Evolutionary conservation across 2,888 invertebrate genomes (phyloP).

Genomic region (Troides aeacus): DNA sequence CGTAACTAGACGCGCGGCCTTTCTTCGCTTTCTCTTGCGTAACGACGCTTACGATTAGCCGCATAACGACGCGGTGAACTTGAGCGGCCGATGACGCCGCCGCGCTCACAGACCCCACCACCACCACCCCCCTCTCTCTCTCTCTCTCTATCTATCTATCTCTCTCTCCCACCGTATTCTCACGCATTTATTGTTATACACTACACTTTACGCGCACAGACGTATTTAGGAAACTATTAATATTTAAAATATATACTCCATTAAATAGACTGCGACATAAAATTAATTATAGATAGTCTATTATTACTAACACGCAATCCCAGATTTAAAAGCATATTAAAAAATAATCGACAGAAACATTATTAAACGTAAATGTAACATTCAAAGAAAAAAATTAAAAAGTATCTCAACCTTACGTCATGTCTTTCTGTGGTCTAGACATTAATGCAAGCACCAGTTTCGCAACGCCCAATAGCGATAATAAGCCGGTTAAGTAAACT

Average conservation of each 20-base stretch:
- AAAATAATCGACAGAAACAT: neutral
- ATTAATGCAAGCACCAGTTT: constrained; percentile 46
- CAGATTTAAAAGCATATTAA: neutral
- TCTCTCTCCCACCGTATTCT: too few relatives aligned
- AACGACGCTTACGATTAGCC: constrained; percentile 70
- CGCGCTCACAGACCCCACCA: constrained; percentile 26
- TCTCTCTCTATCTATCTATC: neutral
- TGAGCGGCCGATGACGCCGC: constrained; percentile 56
- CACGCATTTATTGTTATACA: too few relatives aligned
- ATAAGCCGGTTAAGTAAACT: constrained; percentile 41
- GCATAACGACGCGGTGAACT: constrained; percentile 69
- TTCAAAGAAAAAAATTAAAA: constrained; percentile 22
- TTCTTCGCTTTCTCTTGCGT: constrained; percentile 78
- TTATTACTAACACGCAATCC: neutral
- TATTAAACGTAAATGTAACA: neutral
- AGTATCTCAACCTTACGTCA: constrained; percentile 34
- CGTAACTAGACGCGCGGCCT: constrained; percentile 70
- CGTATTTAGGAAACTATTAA: too few relatives aligned
- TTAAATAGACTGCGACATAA: too few relatives aligned
- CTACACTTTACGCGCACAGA: too few relatives aligned
- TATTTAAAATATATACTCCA: too few relatives aligned
- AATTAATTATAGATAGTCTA: too few relatives aligned
- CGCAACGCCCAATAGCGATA: constrained; percentile 42
- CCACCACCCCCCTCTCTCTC: constrained; percentile 4
- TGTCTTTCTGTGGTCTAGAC: constrained; percentile 42